phyloP scores from a whole-genome alignment of 2,888 invertebrate species.

The Phaedon cochleariae region DNA sequence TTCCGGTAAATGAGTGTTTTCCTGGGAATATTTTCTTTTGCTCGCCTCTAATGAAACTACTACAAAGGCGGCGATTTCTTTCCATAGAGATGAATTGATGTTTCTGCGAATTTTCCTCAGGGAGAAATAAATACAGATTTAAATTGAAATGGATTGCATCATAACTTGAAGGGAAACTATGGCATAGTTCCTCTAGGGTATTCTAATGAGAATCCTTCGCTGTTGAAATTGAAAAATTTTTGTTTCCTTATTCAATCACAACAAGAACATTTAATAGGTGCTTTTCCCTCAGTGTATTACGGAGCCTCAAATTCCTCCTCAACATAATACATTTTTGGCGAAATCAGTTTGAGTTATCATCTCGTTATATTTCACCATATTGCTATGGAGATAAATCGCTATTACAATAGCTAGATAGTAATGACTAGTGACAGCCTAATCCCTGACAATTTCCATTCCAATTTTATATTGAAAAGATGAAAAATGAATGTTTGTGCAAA shows the following conservation, averaged over 20 bases:
- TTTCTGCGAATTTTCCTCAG: background rate
- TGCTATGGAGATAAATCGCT: no score
- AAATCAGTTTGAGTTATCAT: no score
- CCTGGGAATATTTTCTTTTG: conserved; percentile 3
- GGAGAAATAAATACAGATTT: conserved; percentile 9
- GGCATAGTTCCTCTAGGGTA: background rate
- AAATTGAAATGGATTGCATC: conserved; percentile 2
- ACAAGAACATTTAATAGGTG: no score
- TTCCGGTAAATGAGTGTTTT: conserved; percentile 5
- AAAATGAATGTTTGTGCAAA: background rate
- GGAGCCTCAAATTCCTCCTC: no score
- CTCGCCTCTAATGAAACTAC: conserved; percentile 9
- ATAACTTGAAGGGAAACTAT: background rate
- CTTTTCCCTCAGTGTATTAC: no score
- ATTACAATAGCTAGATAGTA: background rate
- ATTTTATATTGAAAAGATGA: background rate
- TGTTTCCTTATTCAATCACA: no score
- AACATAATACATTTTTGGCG: no score
- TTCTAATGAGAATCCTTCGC: background rate
- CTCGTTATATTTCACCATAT: no score
- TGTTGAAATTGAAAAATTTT: background rate
- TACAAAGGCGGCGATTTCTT: background rate
- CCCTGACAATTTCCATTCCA: background rate
- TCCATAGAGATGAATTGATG: conserved; percentile 1
- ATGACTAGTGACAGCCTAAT: background rate